Conservation (phyloP, 2,113 vertebrate species). For the Thryonomys swinderianus region DNA sequence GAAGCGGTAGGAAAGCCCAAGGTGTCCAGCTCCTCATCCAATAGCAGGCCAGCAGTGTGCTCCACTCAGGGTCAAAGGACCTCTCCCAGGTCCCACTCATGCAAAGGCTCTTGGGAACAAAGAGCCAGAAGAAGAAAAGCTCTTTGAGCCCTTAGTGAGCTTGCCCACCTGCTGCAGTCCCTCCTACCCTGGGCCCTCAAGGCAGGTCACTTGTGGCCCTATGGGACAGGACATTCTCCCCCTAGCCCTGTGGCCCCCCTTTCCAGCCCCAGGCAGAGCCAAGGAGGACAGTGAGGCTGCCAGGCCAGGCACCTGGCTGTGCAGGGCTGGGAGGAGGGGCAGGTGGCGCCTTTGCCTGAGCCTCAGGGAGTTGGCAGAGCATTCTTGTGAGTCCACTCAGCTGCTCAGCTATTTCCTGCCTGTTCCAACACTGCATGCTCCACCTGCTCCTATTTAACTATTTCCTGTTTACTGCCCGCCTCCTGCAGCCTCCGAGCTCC, state of each 20-base stretch:
- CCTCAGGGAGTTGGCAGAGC: slow-evolving; percentile 77
- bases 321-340: neutral
- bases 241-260: neutral
- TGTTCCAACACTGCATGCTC: slow-evolving; percentile 79
- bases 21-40: neutral
- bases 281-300: neutral
- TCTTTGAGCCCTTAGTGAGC: neutral
- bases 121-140: neutral
- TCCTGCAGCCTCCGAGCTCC: slow-evolving; percentile 79
- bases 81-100: neutral
- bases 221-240: neutral
- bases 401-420: slow-evolving; percentile 87
- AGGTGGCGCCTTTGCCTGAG: neutral
- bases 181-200: neutral
- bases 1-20: neutral
- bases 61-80: neutral
- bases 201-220: neutral
- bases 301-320: neutral
- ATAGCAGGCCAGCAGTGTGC: accelerated
- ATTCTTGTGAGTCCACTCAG: slow-evolving; percentile 84
- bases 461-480: slow-evolving; percentile 86
- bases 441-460: slow-evolving; percentile 89
- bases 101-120: neutral
- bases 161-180: neutral
- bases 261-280: neutral